Evolutionary conservation across 2,888 invertebrate genomes (phyloP).

Genomic region (Geophilus truncorum): DNA sequence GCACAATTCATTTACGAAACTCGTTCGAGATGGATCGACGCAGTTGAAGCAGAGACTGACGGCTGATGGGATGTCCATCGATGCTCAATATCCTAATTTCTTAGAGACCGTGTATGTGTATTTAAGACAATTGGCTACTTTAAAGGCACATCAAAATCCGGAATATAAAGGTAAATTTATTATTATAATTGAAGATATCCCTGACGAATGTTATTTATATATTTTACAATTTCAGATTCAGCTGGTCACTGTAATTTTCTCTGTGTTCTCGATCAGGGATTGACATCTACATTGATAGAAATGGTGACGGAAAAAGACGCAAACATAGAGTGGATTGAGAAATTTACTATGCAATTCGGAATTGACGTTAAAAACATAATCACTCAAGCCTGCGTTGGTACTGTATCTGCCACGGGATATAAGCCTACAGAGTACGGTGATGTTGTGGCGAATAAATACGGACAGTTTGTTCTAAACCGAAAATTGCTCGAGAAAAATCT

Average conservation of each 20-base stretch:
- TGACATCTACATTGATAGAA: neutral
- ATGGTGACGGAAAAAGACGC: neutral
- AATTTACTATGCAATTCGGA: neutral
- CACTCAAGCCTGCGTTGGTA: neutral
- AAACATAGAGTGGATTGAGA: neutral
- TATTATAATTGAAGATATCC: neutral
- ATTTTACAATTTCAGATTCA: neutral
- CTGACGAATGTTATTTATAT: neutral
- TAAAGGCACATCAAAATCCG: neutral
- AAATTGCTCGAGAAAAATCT: neutral
- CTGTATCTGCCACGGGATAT: neutral
- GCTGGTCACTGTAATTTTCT: neutral
- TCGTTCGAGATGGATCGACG: neutral
- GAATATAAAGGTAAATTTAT: neutral
- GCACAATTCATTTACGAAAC: neutral
- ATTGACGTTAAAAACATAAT: neutral
- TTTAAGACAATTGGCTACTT: neutral
- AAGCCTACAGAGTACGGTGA: neutral
- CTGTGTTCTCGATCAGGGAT: neutral
- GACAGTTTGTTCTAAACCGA: neutral
- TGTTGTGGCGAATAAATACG: neutral
- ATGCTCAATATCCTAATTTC: neutral
- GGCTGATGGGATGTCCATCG: neutral
- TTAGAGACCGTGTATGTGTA: neutral
- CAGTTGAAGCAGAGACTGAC: neutral